Evolutionary conservation across 1,140 invertebrate genomes (phyloP), one percentile per base, ranked within the genome.

Genomic region (Vanessa atalanta): DNA sequence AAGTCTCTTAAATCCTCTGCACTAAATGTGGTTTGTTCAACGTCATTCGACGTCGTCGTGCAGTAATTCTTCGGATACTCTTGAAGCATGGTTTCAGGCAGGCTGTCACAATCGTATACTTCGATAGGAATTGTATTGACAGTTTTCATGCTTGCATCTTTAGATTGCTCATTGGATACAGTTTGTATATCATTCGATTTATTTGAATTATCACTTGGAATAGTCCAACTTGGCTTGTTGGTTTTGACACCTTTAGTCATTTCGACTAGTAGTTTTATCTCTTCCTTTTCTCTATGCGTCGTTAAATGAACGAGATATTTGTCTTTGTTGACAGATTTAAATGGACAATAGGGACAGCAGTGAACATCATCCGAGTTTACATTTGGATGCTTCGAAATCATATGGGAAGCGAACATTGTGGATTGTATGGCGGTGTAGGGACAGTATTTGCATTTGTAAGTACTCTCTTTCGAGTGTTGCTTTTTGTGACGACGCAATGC

Each of bases 401-500:
- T 90, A 79, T 95, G 94, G 1, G 87, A 93, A 79, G 96, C 95
- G 83, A 96, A 96, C 3, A 94, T 70, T 0, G 85, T 91, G 3
- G 91, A 91, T 86, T 97, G 96, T 72, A 97, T 96, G 72, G 95
- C 94, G 2, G 93, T 94, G 83, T 96, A 96, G 1, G 94, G 88
- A 83, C 96, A 97, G 78, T 95, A 94, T 53, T 94, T 94, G 82
- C 96, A 97, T 77, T 95, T 94, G 83, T 97, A 97, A 0, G 95
- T 94, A 74, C 95, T 95, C 51, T 95, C 94, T 31, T 96, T 95
- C 47, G 95, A 95, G 87, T 98, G 97, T 23, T 95, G 93, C 90
- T 96, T 95, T 73, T 95, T 95, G 88, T 98, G 97, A 3, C 97
- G 94, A 47, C 97, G 91, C 65, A 98, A 93, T 1, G 97, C 96